Percentiles rank a stretch among this genome's conserved stretches.
phyloP scores from a whole-genome alignment of 2,113 vertebrate genomes.

The Mustela lutreola region DNA sequence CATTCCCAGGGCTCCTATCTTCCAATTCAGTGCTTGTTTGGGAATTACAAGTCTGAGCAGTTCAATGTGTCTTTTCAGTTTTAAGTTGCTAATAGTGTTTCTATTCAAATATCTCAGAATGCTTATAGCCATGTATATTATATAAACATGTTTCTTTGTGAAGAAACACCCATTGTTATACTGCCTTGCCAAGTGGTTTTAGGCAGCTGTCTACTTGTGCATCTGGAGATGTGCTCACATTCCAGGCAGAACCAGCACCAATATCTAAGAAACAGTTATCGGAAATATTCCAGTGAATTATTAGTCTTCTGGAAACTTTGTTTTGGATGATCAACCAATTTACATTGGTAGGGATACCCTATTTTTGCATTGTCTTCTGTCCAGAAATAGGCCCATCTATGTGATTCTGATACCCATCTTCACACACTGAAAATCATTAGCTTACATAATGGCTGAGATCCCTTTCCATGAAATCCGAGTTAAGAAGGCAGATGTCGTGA shows the following conservation, averaged over 20 bases:
- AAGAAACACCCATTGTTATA: neutral
- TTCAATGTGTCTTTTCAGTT: neutral
- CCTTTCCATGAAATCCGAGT: neutral
- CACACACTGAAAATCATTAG: neutral
- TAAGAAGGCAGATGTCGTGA: neutral
- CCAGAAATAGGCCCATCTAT: neutral
- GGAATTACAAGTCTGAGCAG: neutral
- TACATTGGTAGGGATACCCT: neutral
- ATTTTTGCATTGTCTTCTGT: neutral
- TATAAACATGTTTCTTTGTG: neutral
- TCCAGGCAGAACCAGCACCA: neutral
- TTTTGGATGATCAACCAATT: neutral
- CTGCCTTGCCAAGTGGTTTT: fast-evolving
- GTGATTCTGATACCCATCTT: neutral
- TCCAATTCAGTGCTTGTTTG: neutral
- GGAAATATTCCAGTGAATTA: neutral
- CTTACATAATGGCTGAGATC: neutral
- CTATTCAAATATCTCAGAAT: neutral
- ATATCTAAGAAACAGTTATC: neutral
- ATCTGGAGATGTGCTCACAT: neutral
- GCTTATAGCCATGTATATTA: neutral
- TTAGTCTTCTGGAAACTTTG: neutral
- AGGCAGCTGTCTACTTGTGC: neutral
- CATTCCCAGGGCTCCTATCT: neutral
- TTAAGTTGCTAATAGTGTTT: neutral